Evolutionary conservation across 2,797 vertebrate genomes (phyloP).

Genomic region (Takifugu ocellatus): DNA sequence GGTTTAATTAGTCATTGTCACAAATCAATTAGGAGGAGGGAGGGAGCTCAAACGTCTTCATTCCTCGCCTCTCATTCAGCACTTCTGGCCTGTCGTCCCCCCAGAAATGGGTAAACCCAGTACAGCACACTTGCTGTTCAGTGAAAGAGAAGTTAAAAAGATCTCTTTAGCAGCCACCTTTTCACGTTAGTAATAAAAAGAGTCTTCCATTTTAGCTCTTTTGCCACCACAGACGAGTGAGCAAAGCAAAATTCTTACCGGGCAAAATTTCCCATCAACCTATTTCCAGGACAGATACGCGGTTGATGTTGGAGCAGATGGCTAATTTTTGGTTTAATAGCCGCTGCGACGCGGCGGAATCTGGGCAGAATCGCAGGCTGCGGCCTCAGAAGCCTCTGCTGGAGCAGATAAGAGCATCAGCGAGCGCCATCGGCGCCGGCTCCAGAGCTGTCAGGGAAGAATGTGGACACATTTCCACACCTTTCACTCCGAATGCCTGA

Average conservation of each 20-base stretch:
- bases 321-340: constrained; percentile 35
- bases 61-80: constrained; percentile 28
- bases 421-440: constrained; percentile 34
- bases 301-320: constrained; percentile 36
- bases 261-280: constrained; percentile 12
- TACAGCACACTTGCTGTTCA: background rate
- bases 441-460: constrained; percentile 58
- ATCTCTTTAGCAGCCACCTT: too few relatives aligned
- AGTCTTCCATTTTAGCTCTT: too few relatives aligned
- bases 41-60: constrained; percentile 45
- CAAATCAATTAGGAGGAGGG: constrained; percentile 68
- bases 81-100: constrained; percentile 11
- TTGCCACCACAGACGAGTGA: too few relatives aligned
- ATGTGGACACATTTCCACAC: constrained; percentile 59
- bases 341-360: constrained; percentile 19
- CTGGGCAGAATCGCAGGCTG: constrained; percentile 16
- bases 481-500: constrained; percentile 51
- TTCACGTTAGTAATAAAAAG: too few relatives aligned
- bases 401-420: constrained; percentile 44
- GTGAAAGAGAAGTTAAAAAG: too few relatives aligned
- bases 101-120: constrained; percentile 10
- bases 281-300: constrained; percentile 31
- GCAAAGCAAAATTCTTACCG: too few relatives aligned
- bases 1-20: constrained; percentile 74
- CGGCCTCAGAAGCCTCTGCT: constrained; percentile 39